Evolutionary conservation across 2,797 vertebrate species (phyloP), one percentile per base, ranked within the genome.

Genomic region (Phataginus tetradactyla): DNA sequence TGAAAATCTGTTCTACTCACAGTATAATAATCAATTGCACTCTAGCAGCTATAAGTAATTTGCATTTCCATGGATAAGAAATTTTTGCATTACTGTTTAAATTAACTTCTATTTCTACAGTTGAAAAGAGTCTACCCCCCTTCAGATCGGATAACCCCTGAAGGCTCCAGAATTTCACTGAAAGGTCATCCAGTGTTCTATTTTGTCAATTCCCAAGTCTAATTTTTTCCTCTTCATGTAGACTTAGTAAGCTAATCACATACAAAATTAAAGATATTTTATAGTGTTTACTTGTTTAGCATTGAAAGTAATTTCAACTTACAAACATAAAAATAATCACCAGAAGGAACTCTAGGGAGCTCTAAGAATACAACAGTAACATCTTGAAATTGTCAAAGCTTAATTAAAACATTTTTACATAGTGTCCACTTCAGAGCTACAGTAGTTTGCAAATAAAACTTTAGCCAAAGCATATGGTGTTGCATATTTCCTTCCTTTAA

Each of bases 341-440:
- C 0, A 0, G 12, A 88, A 63, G 68, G 45, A 97, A 42, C 7
- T 17, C 39, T n/a, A 25, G 51, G 21, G 45, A 92, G 42, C 83
- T n/a, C 8, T 55, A 86, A 92, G 59, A 69, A 51, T 86, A 42
- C 74, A 96, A 96, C 32, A 93, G 91, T 92, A 95, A 66, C 32
- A 87, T 86, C 86, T 86, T 97, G 83, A 94, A 97, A 97, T 37
- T 7, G 68, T 94, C 81, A 97, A 97, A 97, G 77, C 77, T 96
- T 95, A 88, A 97, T 95, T 94, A 97, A 90, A 90, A 79, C 34
- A 59, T 90, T 97, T 98, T 96, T 95, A 61, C 57, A 83, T 90
- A 95, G 88, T 83, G 53, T 32, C 34, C 91, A 90, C 75, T 96
- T 96, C 80, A 95, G 0, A 64, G 34, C 3, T 96, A 21, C 11